Conservation (phyloP, 2,888 invertebrate species). For the Megalurothrips usitatus region DNA sequence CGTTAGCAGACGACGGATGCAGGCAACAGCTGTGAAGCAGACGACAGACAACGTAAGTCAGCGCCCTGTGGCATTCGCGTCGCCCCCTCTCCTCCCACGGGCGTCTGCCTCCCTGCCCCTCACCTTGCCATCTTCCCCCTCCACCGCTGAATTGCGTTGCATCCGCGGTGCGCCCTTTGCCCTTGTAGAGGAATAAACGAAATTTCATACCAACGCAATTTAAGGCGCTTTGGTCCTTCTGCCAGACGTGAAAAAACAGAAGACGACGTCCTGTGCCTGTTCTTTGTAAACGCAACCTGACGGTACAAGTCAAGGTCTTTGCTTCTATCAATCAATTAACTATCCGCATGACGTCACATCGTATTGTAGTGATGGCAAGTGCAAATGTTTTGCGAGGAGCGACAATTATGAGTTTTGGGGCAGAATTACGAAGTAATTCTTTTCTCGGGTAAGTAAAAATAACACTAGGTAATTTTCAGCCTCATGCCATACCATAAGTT, state of each 20-base stretch:
- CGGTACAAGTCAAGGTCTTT: background rate
- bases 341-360: constrained; percentile 14
- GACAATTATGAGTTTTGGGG: background rate
- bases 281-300: background rate
- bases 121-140: background rate
- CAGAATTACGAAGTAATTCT: constrained; percentile 13
- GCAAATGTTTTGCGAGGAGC: constrained; percentile 19
- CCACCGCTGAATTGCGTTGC: constrained; percentile 11
- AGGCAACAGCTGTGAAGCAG: background rate
- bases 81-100: background rate
- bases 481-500: too few species aligned
- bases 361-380: constrained; percentile 26
- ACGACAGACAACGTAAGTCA: constrained; percentile 14
- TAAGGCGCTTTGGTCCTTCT: too few species aligned
- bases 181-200: background rate
- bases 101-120: background rate
- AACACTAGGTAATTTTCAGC: background rate
- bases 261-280: background rate
- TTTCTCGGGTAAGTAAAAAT: background rate
- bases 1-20: background rate
- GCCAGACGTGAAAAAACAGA: too few species aligned
- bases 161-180: constrained; percentile 7
- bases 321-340: constrained; percentile 21
- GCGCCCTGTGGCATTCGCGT: background rate
- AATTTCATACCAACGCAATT: background rate